A percentile compares a stretch with the other conserved stretches of the same genome.
Evolutionary conservation across 2,113 vertebrate species (phyloP).

Genomic region (Tenrec ecaudatus): DNA sequence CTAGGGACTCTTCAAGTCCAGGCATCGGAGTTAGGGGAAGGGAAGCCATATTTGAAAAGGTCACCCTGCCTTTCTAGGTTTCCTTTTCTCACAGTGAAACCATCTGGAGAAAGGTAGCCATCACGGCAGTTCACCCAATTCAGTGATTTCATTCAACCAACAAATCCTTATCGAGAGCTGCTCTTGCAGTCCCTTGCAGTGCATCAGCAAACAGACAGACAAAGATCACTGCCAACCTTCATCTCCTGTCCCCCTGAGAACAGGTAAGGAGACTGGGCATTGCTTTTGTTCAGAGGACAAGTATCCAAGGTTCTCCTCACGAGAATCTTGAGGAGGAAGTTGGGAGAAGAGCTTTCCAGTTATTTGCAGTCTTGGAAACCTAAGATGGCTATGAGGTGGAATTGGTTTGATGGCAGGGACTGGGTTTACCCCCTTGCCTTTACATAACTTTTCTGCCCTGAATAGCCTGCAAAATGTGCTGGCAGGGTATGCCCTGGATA

Average conservation of each 20-base stretch:
- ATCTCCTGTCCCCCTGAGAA: too few species aligned
- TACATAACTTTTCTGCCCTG: too few species aligned
- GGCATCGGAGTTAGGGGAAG: not conserved
- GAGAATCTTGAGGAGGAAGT: not conserved
- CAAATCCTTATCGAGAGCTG: not conserved
- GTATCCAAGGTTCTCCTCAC: not conserved
- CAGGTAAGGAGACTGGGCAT: not conserved
- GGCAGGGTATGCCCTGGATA: too few species aligned
- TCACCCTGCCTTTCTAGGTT: not conserved
- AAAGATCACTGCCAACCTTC: not conserved
- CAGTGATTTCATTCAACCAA: not conserved
- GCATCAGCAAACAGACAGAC: not conserved
- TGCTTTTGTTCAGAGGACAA: not conserved
- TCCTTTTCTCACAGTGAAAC: not conserved
- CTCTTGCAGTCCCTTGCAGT: slow-evolving; percentile 39
- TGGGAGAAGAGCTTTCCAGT: not conserved
- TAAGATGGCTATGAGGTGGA: too few species aligned
- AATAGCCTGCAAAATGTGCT: too few species aligned
- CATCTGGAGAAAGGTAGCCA: slow-evolving; percentile 12
- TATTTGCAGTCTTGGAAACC: not conserved
- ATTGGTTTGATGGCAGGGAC: too few species aligned
- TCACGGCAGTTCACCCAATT: not conserved
- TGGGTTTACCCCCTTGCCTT: too few species aligned
- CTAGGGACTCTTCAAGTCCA: not conserved
- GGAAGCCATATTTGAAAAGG: not conserved